These are phyloP conservation scores for Athetis lepigone DNA, from an alignment of 2,888 invertebrate species.

Conservation along the genomic window DNA sequence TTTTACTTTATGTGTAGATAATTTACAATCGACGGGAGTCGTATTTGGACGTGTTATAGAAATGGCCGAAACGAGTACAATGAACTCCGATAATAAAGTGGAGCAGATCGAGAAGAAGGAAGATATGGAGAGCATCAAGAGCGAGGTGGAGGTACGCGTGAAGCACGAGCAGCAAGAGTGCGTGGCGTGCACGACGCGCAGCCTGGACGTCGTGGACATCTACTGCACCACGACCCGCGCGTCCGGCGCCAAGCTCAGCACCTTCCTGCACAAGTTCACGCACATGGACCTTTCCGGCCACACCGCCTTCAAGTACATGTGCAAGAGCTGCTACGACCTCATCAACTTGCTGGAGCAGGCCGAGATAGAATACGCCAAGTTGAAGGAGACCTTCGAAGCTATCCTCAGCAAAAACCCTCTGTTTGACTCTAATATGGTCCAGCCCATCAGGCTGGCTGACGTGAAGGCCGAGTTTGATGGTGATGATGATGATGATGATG, in stretches of 20 bases:
- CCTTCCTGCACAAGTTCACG: conserved; percentile 77
- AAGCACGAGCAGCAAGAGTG: conserved; percentile 83
- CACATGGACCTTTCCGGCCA: conserved; percentile 69
- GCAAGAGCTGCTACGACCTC: conserved; percentile 81
- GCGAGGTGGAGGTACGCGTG: conserved; percentile 74
- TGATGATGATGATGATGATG: conserved; percentile 52
- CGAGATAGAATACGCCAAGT: conserved; percentile 80
- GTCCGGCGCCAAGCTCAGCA: conserved; percentile 73
- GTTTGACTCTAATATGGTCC: conserved; percentile 68
- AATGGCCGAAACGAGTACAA: conserved; percentile 79
- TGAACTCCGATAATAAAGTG: conserved; percentile 73
- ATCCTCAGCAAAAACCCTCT: conserved; percentile 84
- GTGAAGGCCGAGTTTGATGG: conserved; percentile 71
- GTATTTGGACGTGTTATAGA: conserved; percentile 53
- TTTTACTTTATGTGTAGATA: conserved; percentile 22
- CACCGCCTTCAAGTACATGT: conserved; percentile 73
- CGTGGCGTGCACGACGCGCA: conserved; percentile 75
- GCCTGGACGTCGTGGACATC: conserved; percentile 74
- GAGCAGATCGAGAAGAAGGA: conserved; percentile 70
- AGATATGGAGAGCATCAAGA: conserved; percentile 70
- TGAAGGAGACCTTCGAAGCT: conserved; percentile 81
- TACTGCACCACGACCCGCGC: conserved; percentile 70
- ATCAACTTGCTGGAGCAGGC: conserved; percentile 82
- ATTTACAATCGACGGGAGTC: conserved; percentile 26
- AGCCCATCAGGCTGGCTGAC: conserved; percentile 60